Evolutionary conservation across 2,113 vertebrate genomes (phyloP), one percentile per base, ranked within the genome.

Genomic region (Notarius quadriscutis): DNA sequence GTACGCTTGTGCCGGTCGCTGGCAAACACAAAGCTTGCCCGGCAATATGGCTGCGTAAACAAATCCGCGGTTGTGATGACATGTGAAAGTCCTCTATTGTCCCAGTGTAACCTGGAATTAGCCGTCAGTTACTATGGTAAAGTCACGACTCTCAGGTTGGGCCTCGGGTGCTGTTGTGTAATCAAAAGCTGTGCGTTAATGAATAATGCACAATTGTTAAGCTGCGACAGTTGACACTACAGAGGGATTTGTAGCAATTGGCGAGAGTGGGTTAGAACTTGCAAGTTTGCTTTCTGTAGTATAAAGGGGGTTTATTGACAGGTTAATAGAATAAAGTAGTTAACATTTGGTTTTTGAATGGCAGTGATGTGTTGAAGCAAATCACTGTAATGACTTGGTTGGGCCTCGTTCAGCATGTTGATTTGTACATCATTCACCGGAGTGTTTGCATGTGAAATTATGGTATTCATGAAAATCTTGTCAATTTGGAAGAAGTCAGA

Each of bases 81-180:
- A 41, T 41, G 41, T 41, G 41, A 41, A 41, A 41, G 41, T 41
- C 41, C 41, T 41, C 41, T 41, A 41, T 41, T 41, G 41, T 85
- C 82, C 86, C 72, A 34, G 81, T 86, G 84, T 87, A 65, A 87
- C 83, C 83, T 86, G 85, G 30, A 90, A 91, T 91, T 93, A 91
- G 90, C 78, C 88, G 90, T 86, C 89, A 86, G 92, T 92, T 93
- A 92, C 92, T 88, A 62, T 79, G 72, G 75, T 65, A 50, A 86
- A 81, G 58, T 87, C 77, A 62, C 80, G 12, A 62, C 89, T 89
- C 69, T 86, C 85, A 89, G 57, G 89, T 86, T 88, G 88, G 63
- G 79, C 30, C 81, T 57, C 27, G 57, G 69, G 34, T 74, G 62
- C 51, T 18, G 53, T 15, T 22, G 11, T 83, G 74, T 77, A 84